Evolutionary conservation across 2,113 vertebrate genomes (phyloP).

Genomic region (Cottus gobio): DNA sequence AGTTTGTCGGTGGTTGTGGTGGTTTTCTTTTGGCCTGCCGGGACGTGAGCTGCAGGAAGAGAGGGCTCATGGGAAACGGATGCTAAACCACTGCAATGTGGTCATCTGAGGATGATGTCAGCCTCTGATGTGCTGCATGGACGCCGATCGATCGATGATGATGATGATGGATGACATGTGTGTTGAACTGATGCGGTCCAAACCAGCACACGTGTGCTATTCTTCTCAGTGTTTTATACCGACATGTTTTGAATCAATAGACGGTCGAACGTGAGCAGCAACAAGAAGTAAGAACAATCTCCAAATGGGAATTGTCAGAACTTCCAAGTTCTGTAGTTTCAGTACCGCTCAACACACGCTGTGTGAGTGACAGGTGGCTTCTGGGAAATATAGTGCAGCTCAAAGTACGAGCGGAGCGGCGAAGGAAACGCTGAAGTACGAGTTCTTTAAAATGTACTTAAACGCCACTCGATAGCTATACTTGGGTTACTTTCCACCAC

Average conservation of each 20-base stretch:
- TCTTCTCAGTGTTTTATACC: no score
- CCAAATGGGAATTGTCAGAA: no score
- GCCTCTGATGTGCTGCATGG: neutral
- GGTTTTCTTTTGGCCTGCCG: slow-evolving; percentile 17
- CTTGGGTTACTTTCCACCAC: neutral
- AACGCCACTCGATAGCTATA: neutral
- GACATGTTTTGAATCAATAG: no score
- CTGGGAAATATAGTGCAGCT: neutral
- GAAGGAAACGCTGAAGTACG: no score
- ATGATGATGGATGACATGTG: neutral
- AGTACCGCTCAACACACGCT: no score
- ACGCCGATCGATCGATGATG: neutral
- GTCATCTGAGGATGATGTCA: slow-evolving; percentile 50
- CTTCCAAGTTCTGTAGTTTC: neutral
- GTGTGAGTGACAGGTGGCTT: neutral
- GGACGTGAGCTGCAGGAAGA: slow-evolving; percentile 24
- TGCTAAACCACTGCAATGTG: slow-evolving; percentile 48
- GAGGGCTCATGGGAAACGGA: slow-evolving; percentile 33
- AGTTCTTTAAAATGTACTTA: neutral
- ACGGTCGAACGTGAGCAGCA: neutral
- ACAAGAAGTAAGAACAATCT: neutral
- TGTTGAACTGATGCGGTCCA: no score
- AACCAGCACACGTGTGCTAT: no score
- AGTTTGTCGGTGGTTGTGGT: slow-evolving; percentile 24
- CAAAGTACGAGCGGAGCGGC: no score